These are phyloP conservation scores for Chlorops oryzae DNA, from an alignment of 1,140 invertebrate species.

Conservation along the genomic window DNA sequence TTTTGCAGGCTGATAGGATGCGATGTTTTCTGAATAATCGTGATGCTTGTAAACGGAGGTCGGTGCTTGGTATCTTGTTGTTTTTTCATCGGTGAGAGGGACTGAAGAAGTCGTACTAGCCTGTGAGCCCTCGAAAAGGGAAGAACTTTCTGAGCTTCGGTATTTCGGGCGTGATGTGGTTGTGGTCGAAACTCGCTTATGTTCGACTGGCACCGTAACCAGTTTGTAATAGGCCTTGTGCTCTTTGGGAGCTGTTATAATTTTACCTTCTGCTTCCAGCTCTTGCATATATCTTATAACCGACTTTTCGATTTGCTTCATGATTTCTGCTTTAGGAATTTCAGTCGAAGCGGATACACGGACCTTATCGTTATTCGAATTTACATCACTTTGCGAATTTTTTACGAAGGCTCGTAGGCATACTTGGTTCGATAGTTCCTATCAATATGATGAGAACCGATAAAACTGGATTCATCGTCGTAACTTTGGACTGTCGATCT, in stretches of 20 bases:
- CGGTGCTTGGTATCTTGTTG: constrained; percentile 1
- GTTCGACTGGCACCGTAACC: constrained; percentile 19
- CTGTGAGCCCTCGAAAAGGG: neutral
- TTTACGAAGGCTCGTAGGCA: constrained; percentile 19
- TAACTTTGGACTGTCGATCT: constrained; percentile 36
- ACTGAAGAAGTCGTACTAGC: neutral
- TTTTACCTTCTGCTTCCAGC: constrained; percentile 42
- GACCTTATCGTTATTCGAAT: constrained; percentile 35
- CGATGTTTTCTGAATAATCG: constrained; percentile 4
- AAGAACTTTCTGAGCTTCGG: constrained; percentile 11
- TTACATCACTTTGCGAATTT: constrained; percentile 22
- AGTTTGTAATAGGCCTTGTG: constrained; percentile 38
- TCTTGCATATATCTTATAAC: constrained; percentile 47
- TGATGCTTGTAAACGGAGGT: neutral
- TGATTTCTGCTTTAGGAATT: constrained; percentile 45
- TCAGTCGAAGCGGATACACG: constrained; percentile 41
- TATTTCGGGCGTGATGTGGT: constrained; percentile 33
- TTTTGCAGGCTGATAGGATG: constrained; percentile 3
- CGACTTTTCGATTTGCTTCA: constrained; percentile 45
- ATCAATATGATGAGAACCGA: constrained; percentile 21
- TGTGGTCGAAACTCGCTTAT: constrained; percentile 29
- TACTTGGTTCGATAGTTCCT: constrained; percentile 41
- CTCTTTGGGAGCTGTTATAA: constrained; percentile 29
- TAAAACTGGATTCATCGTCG: constrained; percentile 19
- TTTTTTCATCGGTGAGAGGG: too few species aligned